Evolutionary conservation across 1,140 invertebrate genomes (phyloP), one percentile per base, ranked within the genome.

Genomic region (Mya arenaria): DNA sequence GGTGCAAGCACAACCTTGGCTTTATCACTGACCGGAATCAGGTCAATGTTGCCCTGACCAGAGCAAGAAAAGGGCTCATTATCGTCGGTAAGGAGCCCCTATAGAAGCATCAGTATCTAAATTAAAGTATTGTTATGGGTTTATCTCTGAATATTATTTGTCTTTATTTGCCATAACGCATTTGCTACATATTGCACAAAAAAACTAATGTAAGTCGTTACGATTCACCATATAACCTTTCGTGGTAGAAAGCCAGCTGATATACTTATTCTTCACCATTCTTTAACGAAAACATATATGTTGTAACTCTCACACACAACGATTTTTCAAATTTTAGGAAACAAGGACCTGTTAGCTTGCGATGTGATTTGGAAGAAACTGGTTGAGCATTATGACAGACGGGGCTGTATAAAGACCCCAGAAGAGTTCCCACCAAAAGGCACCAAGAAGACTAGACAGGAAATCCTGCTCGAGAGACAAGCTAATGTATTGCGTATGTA

Each of bases 21-120:
- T 90, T 89, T 73, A 84, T 90, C 28, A 85, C 81, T n/a, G 87
- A 90, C 63, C 60, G 41, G 2, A 83, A 90, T 69, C 88, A 89
- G 77, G 82, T 89, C 25, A 90, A 90, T 62, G 89, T 90, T 32
- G 89, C 88, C 8, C 60, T 90, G 19, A 90, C 89, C 17, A 77
- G 89, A 60, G 88, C 89, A 19, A 79, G 79, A 36, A 84, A 84
- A 58, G 89, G 89, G 23, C 77, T 90, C 15, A 84, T 90, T 52
- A 89, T 90, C 39, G 65, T 90, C n/a, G 89, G 89, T 89, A 68
- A n/a, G n/a, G n/a, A n/a, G n/a, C n/a, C n/a, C n/a, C 0, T 19
- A 25, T 55, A 4, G 3, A 1, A 19, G 19, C 19, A 55, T 13
- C 4, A 3, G 0, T 55, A 55, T 5, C 25, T 2, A 5, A n/a